These are phyloP conservation scores for Taxidea taxus DNA, from an alignment of 2,113 vertebrate species.

Conservation along the genomic window DNA sequence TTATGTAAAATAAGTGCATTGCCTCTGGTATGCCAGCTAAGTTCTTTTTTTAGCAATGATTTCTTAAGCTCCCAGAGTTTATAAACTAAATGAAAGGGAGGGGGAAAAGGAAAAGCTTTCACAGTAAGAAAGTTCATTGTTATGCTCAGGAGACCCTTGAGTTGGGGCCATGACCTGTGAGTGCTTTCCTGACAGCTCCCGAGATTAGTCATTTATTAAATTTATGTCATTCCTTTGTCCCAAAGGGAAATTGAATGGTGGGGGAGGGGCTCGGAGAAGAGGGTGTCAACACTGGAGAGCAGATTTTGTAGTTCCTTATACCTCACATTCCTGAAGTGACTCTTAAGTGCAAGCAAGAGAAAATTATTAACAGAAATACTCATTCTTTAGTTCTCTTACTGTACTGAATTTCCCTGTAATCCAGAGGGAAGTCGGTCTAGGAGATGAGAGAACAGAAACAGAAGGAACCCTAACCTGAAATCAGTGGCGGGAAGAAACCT, in stretches of 20 bases:
- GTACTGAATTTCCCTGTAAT: background rate
- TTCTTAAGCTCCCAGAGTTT: background rate
- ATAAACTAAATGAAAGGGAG: constrained; percentile 3
- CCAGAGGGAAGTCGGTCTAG: background rate
- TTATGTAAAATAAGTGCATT: background rate
- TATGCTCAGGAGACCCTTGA: background rate
- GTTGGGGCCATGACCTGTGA: constrained; percentile 56
- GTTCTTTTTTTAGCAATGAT: background rate
- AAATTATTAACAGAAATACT: constrained; percentile 50
- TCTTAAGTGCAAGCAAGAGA: background rate
- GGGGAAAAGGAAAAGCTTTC: background rate
- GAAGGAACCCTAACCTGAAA: background rate
- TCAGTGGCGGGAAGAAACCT: background rate
- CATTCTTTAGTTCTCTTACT: background rate
- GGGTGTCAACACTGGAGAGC: background rate
- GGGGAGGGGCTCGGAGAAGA: background rate
- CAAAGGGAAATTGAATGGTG: constrained; percentile 4
- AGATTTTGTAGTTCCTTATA: constrained; percentile 37
- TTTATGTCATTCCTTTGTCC: constrained; percentile 53
- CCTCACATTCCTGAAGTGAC: constrained; percentile 33
- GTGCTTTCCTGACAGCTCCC: constrained; percentile 49
- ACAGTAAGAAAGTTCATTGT: constrained; percentile 3
- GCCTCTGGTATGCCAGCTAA: background rate
- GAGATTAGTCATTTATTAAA: constrained; percentile 68
- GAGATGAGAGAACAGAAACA: background rate